These are phyloP conservation scores for Phaetusa simplex DNA, from an alignment of 2,113 vertebrate species.

Conservation along the genomic window DNA sequence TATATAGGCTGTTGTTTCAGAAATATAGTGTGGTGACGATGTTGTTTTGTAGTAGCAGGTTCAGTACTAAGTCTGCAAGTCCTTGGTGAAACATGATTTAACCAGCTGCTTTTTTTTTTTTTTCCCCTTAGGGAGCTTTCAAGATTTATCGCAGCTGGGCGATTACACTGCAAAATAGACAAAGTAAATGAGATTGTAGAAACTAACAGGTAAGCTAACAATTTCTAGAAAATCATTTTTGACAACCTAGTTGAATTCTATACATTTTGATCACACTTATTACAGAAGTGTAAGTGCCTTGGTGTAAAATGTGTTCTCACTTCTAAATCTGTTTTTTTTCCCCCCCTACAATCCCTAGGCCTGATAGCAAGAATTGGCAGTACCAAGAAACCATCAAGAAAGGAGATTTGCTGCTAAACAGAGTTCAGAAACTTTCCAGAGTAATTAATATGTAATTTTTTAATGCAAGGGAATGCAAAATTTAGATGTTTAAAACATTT, in stretches of 20 bases:
- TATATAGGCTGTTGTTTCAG: neutral
- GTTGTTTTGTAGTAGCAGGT: neutral
- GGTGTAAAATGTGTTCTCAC: neutral
- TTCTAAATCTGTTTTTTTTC: neutral
- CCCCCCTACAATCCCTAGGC: constrained; percentile 74
- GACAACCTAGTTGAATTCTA: neutral
- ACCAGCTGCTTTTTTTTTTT: neutral
- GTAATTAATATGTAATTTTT: constrained; percentile 95
- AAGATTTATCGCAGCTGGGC: constrained; percentile 95
- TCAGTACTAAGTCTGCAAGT: neutral
- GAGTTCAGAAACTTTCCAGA: constrained; percentile 97
- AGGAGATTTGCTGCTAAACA: constrained; percentile 94
- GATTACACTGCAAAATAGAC: constrained; percentile 98
- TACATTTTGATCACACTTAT: neutral
- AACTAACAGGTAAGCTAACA: constrained; percentile 89
- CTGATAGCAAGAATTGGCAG: constrained; percentile 99
- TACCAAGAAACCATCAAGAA: constrained; percentile 99
- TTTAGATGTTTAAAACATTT: constrained; percentile 78
- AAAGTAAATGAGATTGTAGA: constrained; percentile 99
- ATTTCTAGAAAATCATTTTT: neutral
- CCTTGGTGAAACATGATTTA: neutral
- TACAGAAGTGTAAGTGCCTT: neutral
- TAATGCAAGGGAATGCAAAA: constrained; percentile 37
- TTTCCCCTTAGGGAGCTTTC: constrained; percentile 87
- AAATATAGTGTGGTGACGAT: accelerated